Evolutionary conservation across 2,888 invertebrate genomes (phyloP), one percentile per base, ranked within the genome.

Genomic region (Apamea sordens): DNA sequence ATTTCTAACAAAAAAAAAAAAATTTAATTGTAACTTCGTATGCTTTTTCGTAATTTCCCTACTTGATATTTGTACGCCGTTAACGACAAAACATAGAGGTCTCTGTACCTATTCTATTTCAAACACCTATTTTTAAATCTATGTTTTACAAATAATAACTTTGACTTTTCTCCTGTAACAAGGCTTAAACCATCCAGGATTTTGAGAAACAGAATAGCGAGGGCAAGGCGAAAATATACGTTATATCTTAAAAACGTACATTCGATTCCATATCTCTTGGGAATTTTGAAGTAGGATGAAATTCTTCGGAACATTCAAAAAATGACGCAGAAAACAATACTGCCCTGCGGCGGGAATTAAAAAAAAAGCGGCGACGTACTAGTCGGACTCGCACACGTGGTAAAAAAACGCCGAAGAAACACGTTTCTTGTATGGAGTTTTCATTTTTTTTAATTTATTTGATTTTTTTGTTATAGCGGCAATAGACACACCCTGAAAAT

Each of bases 281-380:
- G 28, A 53, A 78, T 64, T 47, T 59, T 6, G 8, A 56, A 21
- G 2, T 8, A 36, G 10, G 1, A n/a, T 50, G 13, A 28, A 18
- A 13, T 53, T 11, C 21, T 36, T 41, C 15, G 13, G 18, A 47
- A 64, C 28, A 24, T 47, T n/a, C 13, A 47, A 61, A 71, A 59
- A 41, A 18, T 10, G 0, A 15, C 15, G 32, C 64, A 63, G 15
- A 63, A 67, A 63, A 28, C 18, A 47, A 80, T 69, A 50, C 41
- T 63, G 53, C 53, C 41, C 15, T 21, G 65, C 36, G 70, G 53
- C 15, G 10, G 13, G 65, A 70, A 74, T 67, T 77, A 18, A 44
- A 83, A 81, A 68, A 83, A 53, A 53, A 21, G 21, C 53, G 53
- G 53, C 0, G 21, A 53, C 8, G 21, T 53, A 21, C 21, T 21